phyloP scores from a whole-genome alignment of 2,113 vertebrate species.

The Strigops habroptila region DNA sequence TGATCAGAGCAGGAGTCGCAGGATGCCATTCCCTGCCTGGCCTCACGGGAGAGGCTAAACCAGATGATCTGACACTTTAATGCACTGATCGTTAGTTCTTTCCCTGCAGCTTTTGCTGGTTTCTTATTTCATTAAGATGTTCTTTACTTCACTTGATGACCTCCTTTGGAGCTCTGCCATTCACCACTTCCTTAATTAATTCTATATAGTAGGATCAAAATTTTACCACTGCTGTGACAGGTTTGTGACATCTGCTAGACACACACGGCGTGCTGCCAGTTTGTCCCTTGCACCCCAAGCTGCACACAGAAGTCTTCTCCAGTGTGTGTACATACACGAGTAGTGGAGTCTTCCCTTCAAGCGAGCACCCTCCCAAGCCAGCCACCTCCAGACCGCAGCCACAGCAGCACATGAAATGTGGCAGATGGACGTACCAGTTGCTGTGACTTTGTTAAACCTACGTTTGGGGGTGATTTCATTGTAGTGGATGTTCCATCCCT shows the following conservation, averaged over 20 bases:
- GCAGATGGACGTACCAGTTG: accelerated
- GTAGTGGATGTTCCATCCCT: not conserved
- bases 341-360: too few relatives aligned
- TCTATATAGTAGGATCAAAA: not conserved
- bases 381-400: not conserved
- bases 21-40: not conserved
- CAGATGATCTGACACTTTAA: accelerated
- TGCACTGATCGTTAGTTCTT: not conserved
- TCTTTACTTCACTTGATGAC: not conserved
- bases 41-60: not conserved
- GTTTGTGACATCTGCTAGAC: not conserved
- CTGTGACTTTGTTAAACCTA: not conserved
- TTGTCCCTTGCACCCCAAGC: too few relatives aligned
- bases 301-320: accelerated
- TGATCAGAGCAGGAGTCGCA: not conserved
- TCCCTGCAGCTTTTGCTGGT: not conserved
- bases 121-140: not conserved
- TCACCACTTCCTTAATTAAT: not conserved
- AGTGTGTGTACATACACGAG: accelerated
- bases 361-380: not conserved
- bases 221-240: not conserved
- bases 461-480: not conserved
- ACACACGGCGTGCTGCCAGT: accelerated
- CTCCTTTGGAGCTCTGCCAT: not conserved
- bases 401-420: accelerated